phyloP scores from a whole-genome alignment of 2,888 invertebrate genomes.

The Lasioglossum zephyrum region DNA sequence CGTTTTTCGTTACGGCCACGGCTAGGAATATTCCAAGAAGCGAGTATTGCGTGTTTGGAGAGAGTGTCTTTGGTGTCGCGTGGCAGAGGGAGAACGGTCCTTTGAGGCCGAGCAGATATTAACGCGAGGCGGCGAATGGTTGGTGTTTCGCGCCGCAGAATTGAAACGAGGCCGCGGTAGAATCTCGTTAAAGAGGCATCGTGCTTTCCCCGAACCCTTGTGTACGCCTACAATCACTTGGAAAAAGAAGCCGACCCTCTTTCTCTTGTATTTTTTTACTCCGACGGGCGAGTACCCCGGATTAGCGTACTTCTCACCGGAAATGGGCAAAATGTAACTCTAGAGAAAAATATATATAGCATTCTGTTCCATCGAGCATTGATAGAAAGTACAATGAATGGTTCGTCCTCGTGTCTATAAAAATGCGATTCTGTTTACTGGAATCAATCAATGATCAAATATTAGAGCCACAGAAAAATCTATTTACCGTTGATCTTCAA shows the following conservation, averaged over 20 bases:
- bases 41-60: constrained; percentile 23
- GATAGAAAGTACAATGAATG: not conserved
- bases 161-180: constrained; percentile 24
- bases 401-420: not conserved
- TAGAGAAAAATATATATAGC: not conserved
- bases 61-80: not conserved
- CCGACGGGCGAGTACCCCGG: not conserved
- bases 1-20: constrained; percentile 15
- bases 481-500: not conserved
- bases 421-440: not conserved
- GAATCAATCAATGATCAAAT: not conserved
- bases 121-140: constrained; percentile 19
- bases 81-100: not conserved
- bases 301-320: not conserved
- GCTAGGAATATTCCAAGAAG: constrained; percentile 33
- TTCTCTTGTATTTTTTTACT: constrained; percentile 20
- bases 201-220: not conserved
- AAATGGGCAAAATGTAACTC: not conserved
- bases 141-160: constrained; percentile 12
- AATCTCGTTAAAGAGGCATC: constrained; percentile 12
- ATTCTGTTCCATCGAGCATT: not conserved
- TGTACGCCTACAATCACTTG: not conserved
- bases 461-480: not conserved
- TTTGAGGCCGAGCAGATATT: constrained; percentile 45
- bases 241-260: not conserved